Evolutionary conservation across 1,140 invertebrate genomes (phyloP).

Genomic region (Ruditapes philippinarum): DNA sequence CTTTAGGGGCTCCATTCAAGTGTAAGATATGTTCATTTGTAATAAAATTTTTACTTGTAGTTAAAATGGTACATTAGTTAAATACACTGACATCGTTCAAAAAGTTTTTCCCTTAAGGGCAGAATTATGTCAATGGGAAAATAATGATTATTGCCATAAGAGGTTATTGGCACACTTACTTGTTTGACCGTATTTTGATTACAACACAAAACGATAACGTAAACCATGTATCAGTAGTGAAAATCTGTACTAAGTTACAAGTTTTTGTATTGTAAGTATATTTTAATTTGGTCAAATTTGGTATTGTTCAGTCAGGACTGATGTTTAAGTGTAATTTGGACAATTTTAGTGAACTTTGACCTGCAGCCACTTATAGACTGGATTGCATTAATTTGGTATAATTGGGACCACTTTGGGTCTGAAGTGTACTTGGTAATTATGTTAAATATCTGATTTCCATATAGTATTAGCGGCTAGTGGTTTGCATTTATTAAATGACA

Average conservation of each 20-base stretch:
- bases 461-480: too few relatives aligned
- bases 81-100: neutral
- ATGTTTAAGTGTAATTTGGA: neutral
- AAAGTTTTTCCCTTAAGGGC: neutral
- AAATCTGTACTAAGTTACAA: neutral
- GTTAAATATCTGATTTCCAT: too few relatives aligned
- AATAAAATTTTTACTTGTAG: neutral
- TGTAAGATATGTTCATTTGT: neutral
- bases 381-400: neutral
- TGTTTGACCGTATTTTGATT: neutral
- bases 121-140: slow-evolving; percentile 20
- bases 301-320: too few relatives aligned
- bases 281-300: neutral
- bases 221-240: neutral
- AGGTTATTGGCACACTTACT: slow-evolving; percentile 37
- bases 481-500: too few relatives aligned
- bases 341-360: neutral
- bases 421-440: too few relatives aligned
- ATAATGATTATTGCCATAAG: slow-evolving; percentile 15
- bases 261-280: neutral
- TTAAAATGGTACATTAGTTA: slow-evolving; percentile 21
- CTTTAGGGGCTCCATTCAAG: slow-evolving; percentile 10
- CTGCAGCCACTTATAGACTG: neutral
- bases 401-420: too few relatives aligned
- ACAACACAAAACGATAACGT: neutral